phyloP scores from a whole-genome alignment of 2,888 invertebrate species.

The Drosophila flavopinicola region DNA sequence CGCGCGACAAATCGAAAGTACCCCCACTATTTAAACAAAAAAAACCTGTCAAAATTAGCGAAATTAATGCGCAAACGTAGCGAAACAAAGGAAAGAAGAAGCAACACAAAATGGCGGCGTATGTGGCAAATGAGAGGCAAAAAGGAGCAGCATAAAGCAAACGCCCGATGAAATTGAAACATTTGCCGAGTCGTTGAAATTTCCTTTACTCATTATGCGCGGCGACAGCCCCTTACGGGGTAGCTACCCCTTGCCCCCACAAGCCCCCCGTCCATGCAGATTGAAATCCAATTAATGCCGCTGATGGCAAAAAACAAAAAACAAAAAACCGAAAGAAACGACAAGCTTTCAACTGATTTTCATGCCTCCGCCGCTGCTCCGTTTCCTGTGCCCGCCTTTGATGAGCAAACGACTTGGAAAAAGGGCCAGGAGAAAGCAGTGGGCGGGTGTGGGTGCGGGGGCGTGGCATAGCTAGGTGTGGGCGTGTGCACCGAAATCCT shows the following conservation, averaged over 20 bases:
- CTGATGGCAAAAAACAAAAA: constrained; percentile 55
- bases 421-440: constrained; percentile 42
- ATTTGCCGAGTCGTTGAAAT: constrained; percentile 73
- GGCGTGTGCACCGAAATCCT: constrained; percentile 49
- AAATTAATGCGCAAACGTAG: constrained; percentile 73
- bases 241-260: background rate
- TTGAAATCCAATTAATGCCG: constrained; percentile 77
- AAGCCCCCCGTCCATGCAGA: constrained; percentile 36
- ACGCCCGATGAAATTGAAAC: constrained; percentile 65
- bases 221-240: constrained; percentile 57
- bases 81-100: constrained; percentile 56
- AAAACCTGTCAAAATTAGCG: constrained; percentile 72
- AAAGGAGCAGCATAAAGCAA: constrained; percentile 17
- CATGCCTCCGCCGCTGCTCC: constrained; percentile 16
- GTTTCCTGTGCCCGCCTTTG: constrained; percentile 47
- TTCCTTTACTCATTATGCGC: constrained; percentile 71
- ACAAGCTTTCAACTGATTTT: constrained; percentile 73
- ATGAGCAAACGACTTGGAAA: constrained; percentile 70
- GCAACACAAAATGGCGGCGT: constrained; percentile 54
- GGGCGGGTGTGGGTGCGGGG: no score
- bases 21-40: background rate
- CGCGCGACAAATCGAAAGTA: constrained; percentile 63
- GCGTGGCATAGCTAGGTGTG: constrained; percentile 27
- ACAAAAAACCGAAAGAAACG: constrained; percentile 33
- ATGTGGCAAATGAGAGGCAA: constrained; percentile 53